These are phyloP conservation scores for Cryptoblepharus egeriae DNA, from an alignment of 2,797 vertebrate species.

Conservation along the genomic window DNA sequence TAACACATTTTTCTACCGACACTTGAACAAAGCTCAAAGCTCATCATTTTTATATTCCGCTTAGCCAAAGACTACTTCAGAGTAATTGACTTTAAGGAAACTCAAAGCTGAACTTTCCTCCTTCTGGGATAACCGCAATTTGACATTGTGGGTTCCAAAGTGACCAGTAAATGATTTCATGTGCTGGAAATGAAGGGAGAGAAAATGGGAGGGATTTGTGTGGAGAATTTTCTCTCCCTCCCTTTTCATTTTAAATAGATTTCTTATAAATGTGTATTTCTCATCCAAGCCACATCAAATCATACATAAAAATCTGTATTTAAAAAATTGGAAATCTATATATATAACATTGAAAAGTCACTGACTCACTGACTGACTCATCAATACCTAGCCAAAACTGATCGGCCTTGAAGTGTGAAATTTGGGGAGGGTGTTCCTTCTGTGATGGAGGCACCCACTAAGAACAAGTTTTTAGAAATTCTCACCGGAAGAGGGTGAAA, in stretches of 20 bases:
- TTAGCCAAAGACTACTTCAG: conserved; percentile 62
- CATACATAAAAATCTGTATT: conserved; percentile 68
- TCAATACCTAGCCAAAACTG: too few species aligned
- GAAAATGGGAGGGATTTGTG: conserved; percentile 43
- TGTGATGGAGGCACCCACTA: too few species aligned
- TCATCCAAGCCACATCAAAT: conserved; percentile 74
- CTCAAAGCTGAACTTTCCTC: conserved; percentile 69
- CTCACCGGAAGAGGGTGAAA: too few species aligned
- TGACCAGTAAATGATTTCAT: conserved; percentile 68
- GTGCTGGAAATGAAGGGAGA: conserved; percentile 59
- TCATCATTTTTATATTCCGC: conserved; percentile 49
- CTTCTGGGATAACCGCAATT: conserved; percentile 67
- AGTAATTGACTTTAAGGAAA: conserved; percentile 60
- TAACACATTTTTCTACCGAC: conserved; percentile 36
- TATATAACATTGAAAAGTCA: too few species aligned
- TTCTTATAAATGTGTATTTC: conserved; percentile 69
- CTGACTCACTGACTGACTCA: too few species aligned
- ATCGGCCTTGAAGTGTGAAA: too few species aligned
- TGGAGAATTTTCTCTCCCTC: conserved; percentile 49
- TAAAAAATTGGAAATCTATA: conserved; percentile 67
- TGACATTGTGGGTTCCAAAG: conserved; percentile 69
- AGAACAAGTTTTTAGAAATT: too few species aligned
- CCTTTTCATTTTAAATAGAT: conserved; percentile 50
- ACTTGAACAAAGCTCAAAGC: conserved; percentile 35
- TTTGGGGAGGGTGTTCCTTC: too few species aligned